phyloP scores from a whole-genome alignment of 2,797 vertebrate genomes.

The Gorsachius magnificus region DNA sequence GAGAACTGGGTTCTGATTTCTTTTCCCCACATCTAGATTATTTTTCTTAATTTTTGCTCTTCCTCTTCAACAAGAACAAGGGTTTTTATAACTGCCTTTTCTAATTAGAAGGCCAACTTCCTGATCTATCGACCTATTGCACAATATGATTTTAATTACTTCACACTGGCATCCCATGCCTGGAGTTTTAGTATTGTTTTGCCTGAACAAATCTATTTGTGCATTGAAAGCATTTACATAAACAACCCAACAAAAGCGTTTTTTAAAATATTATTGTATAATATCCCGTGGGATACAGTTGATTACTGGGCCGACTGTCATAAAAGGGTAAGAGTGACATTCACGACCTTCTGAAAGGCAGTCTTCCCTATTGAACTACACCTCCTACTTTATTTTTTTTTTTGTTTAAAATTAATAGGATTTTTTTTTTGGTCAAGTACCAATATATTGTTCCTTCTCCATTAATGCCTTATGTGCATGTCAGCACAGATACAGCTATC shows the following conservation, averaged over 20 bases:
- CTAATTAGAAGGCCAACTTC: constrained; percentile 57
- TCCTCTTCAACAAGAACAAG: neutral
- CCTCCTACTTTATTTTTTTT: neutral
- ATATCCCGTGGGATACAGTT: neutral
- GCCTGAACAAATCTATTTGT: constrained; percentile 29
- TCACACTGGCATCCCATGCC: neutral
- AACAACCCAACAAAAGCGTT: neutral
- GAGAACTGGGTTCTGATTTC: neutral
- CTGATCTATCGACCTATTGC: constrained; percentile 61
- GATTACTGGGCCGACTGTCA: neutral
- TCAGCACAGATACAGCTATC: neutral
- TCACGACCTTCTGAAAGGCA: neutral
- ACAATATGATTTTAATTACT: constrained; percentile 67
- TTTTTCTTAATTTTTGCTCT: neutral
- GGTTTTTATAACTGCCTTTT: constrained; percentile 18
- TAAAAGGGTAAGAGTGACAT: neutral
- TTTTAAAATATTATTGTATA: neutral
- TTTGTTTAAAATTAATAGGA: neutral
- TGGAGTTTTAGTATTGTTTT: constrained; percentile 25
- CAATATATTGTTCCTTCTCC: neutral
- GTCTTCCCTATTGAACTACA: neutral
- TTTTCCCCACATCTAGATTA: neutral
- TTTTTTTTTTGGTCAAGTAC: neutral
- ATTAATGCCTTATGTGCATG: neutral
- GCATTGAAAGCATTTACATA: constrained; percentile 6